A percentile compares a stretch with the other conserved stretches of the same genome.
Conservation (phyloP, 2,888 invertebrate species). For the Eristalis pertinax region DNA sequence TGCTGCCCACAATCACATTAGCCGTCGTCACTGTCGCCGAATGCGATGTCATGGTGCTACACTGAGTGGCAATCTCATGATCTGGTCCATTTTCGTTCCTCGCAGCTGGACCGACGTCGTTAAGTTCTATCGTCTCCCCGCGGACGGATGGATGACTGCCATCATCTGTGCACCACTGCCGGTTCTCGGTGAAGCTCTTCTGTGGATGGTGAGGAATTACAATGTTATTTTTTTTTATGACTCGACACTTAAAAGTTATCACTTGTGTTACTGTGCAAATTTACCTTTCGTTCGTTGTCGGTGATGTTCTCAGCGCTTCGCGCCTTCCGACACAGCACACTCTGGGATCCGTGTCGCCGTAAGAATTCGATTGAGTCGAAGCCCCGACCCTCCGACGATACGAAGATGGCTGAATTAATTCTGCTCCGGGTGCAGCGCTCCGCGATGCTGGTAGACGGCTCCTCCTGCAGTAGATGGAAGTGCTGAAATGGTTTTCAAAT, state of each 20-base stretch:
- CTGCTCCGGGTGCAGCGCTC: conserved; percentile 86
- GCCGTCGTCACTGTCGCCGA: conserved; percentile 78
- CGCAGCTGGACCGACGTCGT: conserved; percentile 35
- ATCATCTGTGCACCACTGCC: conserved; percentile 80
- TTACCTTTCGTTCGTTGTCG: conserved; percentile 81
- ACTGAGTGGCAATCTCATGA: conserved; percentile 73
- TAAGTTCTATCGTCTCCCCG: conserved; percentile 60
- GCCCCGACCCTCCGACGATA: conserved; percentile 88
- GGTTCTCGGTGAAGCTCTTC: conserved; percentile 79
- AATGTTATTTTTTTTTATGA: conserved; percentile 23
- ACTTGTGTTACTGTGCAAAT: conserved; percentile 46
- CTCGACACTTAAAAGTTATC: conserved; percentile 7
- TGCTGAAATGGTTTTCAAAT: conserved; percentile 82
- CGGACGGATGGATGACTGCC: conserved; percentile 51
- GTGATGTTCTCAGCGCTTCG: conserved; percentile 88
- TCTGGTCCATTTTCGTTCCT: conserved; percentile 60
- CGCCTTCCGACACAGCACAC: conserved; percentile 90
- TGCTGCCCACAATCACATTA: conserved; percentile 80
- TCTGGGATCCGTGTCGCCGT: conserved; percentile 90
- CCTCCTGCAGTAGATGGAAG: conserved; percentile 87
- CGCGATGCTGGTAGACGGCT: conserved; percentile 85
- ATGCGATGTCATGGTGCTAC: conserved; percentile 75
- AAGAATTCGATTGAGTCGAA: conserved; percentile 91
- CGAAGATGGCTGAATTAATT: conserved; percentile 93
- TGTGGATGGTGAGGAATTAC: conserved; percentile 66